Percentiles rank a stretch among this genome's conserved stretches.
Conservation (phyloP, 2,113 vertebrate genomes). For the Ictidomys tridecemlineatus region DNA sequence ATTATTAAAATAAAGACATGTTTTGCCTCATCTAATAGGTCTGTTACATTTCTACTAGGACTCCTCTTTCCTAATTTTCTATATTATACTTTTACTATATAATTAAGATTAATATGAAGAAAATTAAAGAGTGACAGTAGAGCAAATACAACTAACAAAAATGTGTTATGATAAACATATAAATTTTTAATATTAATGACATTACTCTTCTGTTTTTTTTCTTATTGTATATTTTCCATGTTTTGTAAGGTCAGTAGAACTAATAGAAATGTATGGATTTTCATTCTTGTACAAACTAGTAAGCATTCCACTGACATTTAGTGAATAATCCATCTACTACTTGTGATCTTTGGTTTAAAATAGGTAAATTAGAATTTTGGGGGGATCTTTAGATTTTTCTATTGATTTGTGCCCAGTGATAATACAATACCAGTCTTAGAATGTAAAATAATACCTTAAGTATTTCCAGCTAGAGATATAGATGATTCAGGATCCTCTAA, state of each 20-base stretch:
- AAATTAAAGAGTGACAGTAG: not conserved
- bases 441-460: not conserved
- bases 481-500: not conserved
- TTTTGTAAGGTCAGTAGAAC: not conserved
- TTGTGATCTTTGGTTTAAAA: not conserved
- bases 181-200: not conserved
- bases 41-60: not conserved
- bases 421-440: not conserved
- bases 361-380: not conserved
- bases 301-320: not conserved
- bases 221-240: not conserved
- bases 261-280: not conserved
- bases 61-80: conserved; percentile 43
- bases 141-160: not conserved
- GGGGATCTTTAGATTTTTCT: not conserved
- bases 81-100: not conserved
- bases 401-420: not conserved
- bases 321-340: not conserved
- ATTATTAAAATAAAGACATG: not conserved
- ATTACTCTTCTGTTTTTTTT: not conserved
- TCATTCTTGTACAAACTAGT: not conserved
- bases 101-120: not conserved
- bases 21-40: not conserved
- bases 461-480: not conserved
- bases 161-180: not conserved